phyloP scores from a whole-genome alignment of 2,797 vertebrate species.

The Neosilurus hyrtlii region DNA sequence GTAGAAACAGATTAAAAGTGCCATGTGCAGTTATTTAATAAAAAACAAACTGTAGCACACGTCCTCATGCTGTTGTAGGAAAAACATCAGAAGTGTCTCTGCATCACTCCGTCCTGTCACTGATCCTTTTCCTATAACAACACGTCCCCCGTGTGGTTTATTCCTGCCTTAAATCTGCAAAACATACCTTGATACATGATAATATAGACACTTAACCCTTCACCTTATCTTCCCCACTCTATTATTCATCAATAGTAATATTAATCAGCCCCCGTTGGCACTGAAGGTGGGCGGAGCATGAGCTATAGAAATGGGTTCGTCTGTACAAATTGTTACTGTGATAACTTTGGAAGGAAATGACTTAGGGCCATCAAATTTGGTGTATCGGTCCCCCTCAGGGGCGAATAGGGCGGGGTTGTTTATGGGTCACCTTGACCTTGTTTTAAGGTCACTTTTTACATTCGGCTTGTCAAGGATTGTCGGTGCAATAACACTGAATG shows the following conservation, averaged over 20 bases:
- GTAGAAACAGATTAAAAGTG: not conserved
- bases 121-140: not conserved
- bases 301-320: too few species aligned
- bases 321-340: too few species aligned
- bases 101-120: not conserved
- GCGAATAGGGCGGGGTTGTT: too few species aligned
- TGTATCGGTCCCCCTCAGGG: too few species aligned
- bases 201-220: not conserved
- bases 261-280: too few species aligned
- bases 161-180: not conserved
- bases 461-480: too few species aligned
- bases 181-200: not conserved
- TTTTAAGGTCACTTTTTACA: too few species aligned
- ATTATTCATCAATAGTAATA: not conserved
- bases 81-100: not conserved
- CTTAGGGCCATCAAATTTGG: too few species aligned
- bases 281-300: too few species aligned
- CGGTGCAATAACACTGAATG: too few species aligned
- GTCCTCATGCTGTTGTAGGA: not conserved
- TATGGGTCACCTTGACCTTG: too few species aligned
- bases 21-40: not conserved
- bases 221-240: not conserved
- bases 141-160: not conserved
- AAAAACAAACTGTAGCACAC: not conserved
- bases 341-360: too few species aligned